phyloP scores from a whole-genome alignment of 2,888 invertebrate genomes.

The Lymantria monacha region DNA sequence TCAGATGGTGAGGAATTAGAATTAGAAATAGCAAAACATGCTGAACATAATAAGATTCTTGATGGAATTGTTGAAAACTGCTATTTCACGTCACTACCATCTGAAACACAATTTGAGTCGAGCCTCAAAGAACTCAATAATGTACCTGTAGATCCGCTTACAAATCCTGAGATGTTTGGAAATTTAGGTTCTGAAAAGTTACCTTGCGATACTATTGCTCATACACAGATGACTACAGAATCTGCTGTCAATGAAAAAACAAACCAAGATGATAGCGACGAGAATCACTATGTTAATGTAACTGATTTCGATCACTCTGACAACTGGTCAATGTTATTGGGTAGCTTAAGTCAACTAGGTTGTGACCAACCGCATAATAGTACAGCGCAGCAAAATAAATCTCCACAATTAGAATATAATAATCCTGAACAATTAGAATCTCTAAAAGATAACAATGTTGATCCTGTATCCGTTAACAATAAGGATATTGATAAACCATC shows the following conservation, averaged over 20 bases:
- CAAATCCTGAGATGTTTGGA: conserved; percentile 24
- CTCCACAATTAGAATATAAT: not conserved
- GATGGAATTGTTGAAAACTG: conserved; percentile 24
- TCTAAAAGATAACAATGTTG: not conserved
- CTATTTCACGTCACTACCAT: conserved; percentile 37
- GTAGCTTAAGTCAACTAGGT: conserved; percentile 1
- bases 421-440: not conserved
- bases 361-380: conserved; percentile 11
- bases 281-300: conserved; percentile 44
- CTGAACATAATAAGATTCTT: conserved; percentile 15
- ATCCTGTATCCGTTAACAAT: not conserved
- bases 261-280: conserved; percentile 31
- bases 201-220: conserved; percentile 7
- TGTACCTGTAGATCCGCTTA: conserved; percentile 41
- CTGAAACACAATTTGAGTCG: conserved; percentile 28
- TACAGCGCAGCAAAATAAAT: conserved; percentile 3
- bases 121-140: conserved; percentile 22
- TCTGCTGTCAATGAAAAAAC: conserved; percentile 9
- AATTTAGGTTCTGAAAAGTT: conserved; percentile 12
- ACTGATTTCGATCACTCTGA: conserved; percentile 29
- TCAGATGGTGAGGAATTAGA: conserved; percentile 71
- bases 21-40: conserved; percentile 38
- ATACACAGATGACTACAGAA: conserved; percentile 6
- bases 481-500: not conserved
- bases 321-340: conserved; percentile 6